Percentiles rank a stretch among this genome's conserved stretches.
Conservation (phyloP, 2,113 vertebrate genomes). For the Barbus barbus region DNA sequence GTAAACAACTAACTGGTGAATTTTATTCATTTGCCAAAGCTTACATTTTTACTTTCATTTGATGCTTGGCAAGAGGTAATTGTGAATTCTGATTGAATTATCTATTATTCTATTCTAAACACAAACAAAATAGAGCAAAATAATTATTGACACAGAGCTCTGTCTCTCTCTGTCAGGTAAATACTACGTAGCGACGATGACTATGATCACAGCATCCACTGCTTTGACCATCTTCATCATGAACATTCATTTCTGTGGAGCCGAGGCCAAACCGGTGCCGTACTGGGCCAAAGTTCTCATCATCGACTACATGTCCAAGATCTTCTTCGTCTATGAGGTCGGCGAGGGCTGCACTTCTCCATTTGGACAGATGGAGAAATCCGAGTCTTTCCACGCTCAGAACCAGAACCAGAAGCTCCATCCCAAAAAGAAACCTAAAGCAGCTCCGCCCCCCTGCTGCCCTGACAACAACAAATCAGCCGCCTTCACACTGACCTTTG, state of each 20-base stretch:
- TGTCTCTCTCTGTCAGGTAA: conserved; percentile 81
- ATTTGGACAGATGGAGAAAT: neutral
- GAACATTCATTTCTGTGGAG: conserved; percentile 96
- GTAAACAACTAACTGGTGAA: no score
- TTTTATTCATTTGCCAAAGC: no score
- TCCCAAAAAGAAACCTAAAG: conserved; percentile 60
- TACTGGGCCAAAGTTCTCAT: conserved; percentile 93
- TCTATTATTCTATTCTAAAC: neutral
- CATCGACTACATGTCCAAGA: conserved; percentile 95
- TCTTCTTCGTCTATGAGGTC: conserved; percentile 95
- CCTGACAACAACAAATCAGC: conserved; percentile 49
- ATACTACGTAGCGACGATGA: conserved; percentile 98
- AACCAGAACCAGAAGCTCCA: conserved; percentile 46
- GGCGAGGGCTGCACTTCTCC: conserved; percentile 87
- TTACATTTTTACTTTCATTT: no score
- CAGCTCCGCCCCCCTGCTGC: conserved; percentile 50
- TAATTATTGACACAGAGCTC: neutral
- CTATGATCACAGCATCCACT: conserved; percentile 95
- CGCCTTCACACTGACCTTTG: conserved; percentile 68
- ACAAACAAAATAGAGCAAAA: neutral
- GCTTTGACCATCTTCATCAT: conserved; percentile 97
- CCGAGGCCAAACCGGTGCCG: conserved; percentile 93
- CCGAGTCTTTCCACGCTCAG: conserved; percentile 40
- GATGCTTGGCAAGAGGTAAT: no score
- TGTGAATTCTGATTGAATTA: no score